phyloP scores from a whole-genome alignment of 1,140 invertebrate genomes.

The Bombus superbus region DNA sequence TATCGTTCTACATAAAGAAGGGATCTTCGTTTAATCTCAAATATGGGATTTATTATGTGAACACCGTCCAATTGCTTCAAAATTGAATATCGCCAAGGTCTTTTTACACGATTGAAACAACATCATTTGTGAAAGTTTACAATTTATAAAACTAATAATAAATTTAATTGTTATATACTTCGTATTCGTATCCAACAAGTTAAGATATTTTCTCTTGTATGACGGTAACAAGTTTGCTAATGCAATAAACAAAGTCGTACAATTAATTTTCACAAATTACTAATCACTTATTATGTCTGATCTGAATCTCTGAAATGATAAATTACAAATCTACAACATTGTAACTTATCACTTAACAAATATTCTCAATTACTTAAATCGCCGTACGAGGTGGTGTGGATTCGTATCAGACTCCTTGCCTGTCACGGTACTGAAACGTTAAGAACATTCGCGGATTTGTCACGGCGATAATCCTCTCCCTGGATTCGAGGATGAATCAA shows the following conservation, averaged over 20 bases:
- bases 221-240: too few relatives aligned
- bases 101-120: not conserved
- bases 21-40: not conserved
- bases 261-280: too few relatives aligned
- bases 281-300: not conserved
- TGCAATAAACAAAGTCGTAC: too few relatives aligned
- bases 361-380: not conserved
- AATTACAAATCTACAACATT: not conserved
- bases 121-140: too few relatives aligned
- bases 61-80: not conserved
- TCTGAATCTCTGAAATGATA: not conserved
- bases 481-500: conserved; percentile 53
- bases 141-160: not conserved
- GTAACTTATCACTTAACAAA: not conserved
- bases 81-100: not conserved
- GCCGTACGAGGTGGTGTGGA: not conserved
- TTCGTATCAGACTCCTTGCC: not conserved
- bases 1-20: not conserved
- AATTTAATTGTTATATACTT: not conserved
- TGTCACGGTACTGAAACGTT: not conserved
- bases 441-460: conserved; percentile 11
- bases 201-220: too few relatives aligned
- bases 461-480: not conserved
- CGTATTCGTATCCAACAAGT: too few relatives aligned
- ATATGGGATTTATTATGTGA: not conserved